A percentile compares a stretch with the other conserved stretches of the same genome.
These are phyloP conservation scores for Metridium senile DNA, from an alignment of 92 coral and sea anemone species.

Conservation along the genomic window DNA sequence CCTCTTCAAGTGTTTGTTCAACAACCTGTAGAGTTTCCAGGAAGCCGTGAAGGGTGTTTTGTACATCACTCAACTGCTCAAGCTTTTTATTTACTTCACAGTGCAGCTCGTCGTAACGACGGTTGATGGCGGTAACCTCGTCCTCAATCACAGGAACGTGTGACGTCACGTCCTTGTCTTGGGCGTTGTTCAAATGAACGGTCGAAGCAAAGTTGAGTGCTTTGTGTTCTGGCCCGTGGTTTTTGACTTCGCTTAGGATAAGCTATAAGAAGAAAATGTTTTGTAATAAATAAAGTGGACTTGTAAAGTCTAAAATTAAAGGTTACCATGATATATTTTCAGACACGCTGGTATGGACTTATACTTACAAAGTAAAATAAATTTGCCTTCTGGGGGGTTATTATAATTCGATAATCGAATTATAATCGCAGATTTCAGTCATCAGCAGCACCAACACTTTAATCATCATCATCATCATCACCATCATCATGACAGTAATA, in stretches of 20 bases:
- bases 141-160: conserved; percentile 83
- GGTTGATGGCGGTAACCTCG: conserved; percentile 64
- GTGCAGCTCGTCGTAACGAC: conserved; percentile 79
- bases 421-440: too few relatives aligned
- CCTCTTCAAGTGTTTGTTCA: conserved; percentile 60
- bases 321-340: too few relatives aligned
- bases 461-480: too few relatives aligned
- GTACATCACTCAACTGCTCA: conserved; percentile 55
- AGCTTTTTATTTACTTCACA: conserved; percentile 66
- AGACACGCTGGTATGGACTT: too few relatives aligned
- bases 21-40: conserved; percentile 69
- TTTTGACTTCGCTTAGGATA: conserved; percentile 80
- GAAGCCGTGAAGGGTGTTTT: conserved; percentile 76
- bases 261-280: conserved; percentile 40
- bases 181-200: conserved; percentile 59
- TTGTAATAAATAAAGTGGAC: background rate
- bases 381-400: too few relatives aligned
- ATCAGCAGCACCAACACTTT: too few relatives aligned
- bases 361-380: too few relatives aligned
- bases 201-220: conserved; percentile 53
- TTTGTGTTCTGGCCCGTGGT: conserved; percentile 75
- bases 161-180: conserved; percentile 54
- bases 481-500: too few relatives aligned
- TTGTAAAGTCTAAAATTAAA: too few relatives aligned
- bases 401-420: too few relatives aligned